Evolutionary conservation across 2,888 invertebrate genomes (phyloP).

Genomic region (Trachelus tabidus): DNA sequence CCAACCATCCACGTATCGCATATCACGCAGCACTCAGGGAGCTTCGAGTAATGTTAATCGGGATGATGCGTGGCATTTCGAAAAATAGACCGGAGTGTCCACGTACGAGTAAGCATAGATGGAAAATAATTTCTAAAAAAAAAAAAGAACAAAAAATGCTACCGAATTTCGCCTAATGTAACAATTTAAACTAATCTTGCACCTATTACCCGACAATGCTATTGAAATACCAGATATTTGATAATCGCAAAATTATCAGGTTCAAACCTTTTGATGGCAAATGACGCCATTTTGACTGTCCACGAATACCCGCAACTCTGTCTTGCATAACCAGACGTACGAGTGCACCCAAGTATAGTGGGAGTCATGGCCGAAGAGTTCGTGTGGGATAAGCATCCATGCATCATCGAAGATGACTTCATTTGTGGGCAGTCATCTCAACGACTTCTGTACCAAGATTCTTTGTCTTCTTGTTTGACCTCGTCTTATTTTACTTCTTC

Average conservation of each 20-base stretch:
- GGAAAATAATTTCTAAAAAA: neutral
- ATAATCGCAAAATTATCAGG: neutral
- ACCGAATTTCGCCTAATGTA: neutral
- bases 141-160: neutral
- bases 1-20: neutral
- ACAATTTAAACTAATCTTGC: neutral
- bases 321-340: neutral
- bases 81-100: neutral
- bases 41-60: constrained; percentile 46
- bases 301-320: neutral
- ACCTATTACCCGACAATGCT: neutral
- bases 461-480: neutral
- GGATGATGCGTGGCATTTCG: constrained; percentile 38
- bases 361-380: constrained; percentile 31
- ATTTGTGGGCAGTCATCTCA: constrained; percentile 36
- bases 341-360: neutral
- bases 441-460: neutral
- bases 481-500: neutral
- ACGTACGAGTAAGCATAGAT: neutral
- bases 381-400: constrained; percentile 52
- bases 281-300: neutral
- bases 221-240: neutral
- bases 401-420: constrained; percentile 59
- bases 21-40: constrained; percentile 30
- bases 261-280: neutral